Evolutionary conservation across 1,140 invertebrate genomes (phyloP).

Genomic region (Lordiphosa mommai): DNA sequence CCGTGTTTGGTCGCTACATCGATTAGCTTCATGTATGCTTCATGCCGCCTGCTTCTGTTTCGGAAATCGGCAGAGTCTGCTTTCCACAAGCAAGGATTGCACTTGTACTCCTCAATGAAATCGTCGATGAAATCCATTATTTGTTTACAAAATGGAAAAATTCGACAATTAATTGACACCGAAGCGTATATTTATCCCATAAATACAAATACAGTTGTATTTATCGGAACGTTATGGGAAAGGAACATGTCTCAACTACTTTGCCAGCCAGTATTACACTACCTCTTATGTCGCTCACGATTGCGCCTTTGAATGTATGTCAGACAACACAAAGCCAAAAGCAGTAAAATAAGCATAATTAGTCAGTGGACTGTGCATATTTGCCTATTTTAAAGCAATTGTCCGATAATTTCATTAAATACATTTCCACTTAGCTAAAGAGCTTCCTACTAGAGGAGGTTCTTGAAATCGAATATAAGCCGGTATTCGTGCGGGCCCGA

Average conservation of each 20-base stretch:
- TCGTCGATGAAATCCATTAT: slow-evolving; percentile 78
- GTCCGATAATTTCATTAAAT: no score
- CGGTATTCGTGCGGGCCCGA: no score
- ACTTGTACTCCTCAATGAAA: slow-evolving; percentile 76
- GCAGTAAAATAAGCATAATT: no score
- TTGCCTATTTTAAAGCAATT: no score
- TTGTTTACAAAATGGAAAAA: slow-evolving; percentile 50
- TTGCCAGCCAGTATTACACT: slow-evolving; percentile 1
- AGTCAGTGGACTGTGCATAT: no score
- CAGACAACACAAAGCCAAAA: no score
- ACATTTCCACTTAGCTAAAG: no score
- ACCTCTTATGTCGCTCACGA: not conserved
- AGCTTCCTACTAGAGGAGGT: no score
- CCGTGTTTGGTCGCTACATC: slow-evolving; percentile 75
- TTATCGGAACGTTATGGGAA: slow-evolving; percentile 84
- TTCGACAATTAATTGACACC: slow-evolving; percentile 24
- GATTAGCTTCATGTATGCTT: slow-evolving; percentile 74
- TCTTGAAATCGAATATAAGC: no score
- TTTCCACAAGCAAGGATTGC: slow-evolving; percentile 78
- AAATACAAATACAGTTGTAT: slow-evolving; percentile 85
- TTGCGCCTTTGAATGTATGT: slow-evolving; percentile 83
- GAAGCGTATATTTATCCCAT: slow-evolving; percentile 24
- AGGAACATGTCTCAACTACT: not conserved
- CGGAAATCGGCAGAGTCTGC: slow-evolving; percentile 70
- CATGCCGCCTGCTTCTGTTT: slow-evolving; percentile 64